Conservation (phyloP, 2,797 vertebrate species). For the Phataginus tetradactyla region DNA sequence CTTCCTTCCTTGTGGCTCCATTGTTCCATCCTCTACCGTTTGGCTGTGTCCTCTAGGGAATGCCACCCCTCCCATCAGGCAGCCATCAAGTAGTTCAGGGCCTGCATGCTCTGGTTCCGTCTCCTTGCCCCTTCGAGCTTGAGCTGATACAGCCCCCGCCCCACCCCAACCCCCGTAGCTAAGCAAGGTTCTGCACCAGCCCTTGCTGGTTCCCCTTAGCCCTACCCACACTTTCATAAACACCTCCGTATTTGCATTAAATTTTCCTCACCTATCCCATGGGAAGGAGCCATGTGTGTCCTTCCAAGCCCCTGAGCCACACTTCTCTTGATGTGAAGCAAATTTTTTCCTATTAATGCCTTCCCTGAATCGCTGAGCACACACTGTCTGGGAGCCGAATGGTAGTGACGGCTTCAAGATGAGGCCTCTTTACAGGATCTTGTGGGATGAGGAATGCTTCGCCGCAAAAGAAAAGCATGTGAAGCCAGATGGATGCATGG, state of each 20-base stretch:
- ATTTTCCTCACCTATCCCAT: background rate
- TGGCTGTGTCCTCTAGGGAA: background rate
- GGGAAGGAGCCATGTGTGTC: background rate
- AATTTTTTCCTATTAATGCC: background rate
- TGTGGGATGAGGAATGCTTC: background rate
- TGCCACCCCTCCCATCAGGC: background rate
- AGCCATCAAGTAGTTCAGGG: background rate
- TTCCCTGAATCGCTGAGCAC: background rate
- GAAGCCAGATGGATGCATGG: constrained; percentile 4
- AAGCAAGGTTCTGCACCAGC: background rate
- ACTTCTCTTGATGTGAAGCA: background rate
- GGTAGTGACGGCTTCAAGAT: constrained; percentile 57
- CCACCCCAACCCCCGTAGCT: background rate
- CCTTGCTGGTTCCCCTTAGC: background rate
- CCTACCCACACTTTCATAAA: background rate
- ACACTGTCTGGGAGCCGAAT: background rate
- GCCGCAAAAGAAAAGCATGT: constrained; percentile 23
- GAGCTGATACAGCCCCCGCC: background rate
- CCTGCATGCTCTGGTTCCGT: background rate
- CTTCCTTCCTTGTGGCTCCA: background rate
- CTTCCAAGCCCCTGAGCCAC: background rate
- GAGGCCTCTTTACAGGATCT: background rate
- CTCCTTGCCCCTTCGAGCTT: background rate
- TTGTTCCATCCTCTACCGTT: background rate
- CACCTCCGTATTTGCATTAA: background rate